Conservation (phyloP, 2,888 invertebrate species). For the Fissipunctia ypsillon region DNA sequence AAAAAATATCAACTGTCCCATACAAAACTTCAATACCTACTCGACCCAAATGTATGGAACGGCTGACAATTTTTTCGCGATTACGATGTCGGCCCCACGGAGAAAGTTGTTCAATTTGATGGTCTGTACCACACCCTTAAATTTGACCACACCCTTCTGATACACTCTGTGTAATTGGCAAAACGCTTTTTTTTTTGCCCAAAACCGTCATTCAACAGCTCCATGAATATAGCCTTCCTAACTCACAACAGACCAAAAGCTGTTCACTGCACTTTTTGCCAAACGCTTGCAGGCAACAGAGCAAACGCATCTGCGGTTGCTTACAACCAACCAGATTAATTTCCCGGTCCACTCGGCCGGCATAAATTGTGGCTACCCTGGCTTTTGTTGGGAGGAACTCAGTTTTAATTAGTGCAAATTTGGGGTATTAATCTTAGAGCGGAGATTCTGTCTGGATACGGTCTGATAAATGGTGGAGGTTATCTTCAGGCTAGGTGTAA, state of each 20-base stretch:
- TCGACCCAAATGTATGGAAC: too few species aligned
- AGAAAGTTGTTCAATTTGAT: too few species aligned
- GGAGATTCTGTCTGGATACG: slow-evolving; percentile 44
- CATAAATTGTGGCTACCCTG: slow-evolving; percentile 74
- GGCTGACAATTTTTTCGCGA: too few species aligned
- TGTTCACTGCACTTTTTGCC: slow-evolving; percentile 43
- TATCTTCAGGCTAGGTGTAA: slow-evolving; percentile 26
- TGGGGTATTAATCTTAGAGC: slow-evolving; percentile 60
- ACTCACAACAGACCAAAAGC: slow-evolving; percentile 4
- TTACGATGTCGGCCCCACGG: too few species aligned
- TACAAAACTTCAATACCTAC: too few species aligned
- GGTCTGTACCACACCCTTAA: too few species aligned
- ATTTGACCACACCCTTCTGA: too few species aligned
- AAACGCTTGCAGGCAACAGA: slow-evolving; percentile 18
- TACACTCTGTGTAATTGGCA: not conserved
- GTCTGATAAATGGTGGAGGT: slow-evolving; percentile 35
- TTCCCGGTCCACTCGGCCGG: slow-evolving; percentile 71
- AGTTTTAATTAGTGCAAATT: slow-evolving; percentile 75
- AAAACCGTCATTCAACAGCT: not conserved
- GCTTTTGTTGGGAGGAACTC: slow-evolving; percentile 68
- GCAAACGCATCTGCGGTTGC: slow-evolving; percentile 64
- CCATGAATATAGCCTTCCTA: not conserved
- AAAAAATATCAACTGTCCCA: too few species aligned
- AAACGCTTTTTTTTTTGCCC: not conserved
- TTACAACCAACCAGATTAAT: slow-evolving; percentile 75